Conservation (phyloP, 2,888 invertebrate genomes). For the Rhaphigaster nebulosa region DNA sequence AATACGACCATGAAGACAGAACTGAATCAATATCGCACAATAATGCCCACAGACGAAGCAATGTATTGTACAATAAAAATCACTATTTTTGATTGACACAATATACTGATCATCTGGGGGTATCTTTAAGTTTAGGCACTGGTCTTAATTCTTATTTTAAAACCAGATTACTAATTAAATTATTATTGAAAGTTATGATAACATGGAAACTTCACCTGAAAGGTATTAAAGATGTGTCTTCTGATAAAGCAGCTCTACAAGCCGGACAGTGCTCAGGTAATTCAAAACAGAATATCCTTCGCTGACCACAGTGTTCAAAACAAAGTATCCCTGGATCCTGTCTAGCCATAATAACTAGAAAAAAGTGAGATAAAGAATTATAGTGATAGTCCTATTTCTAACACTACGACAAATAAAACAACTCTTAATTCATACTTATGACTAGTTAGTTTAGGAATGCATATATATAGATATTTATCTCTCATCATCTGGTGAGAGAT, state of each 20-base stretch:
- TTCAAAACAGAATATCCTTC: conserved; percentile 81
- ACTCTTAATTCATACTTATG: neutral
- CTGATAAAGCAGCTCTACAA: conserved; percentile 77
- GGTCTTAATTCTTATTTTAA: no score
- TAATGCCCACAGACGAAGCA: no score
- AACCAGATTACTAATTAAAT: no score
- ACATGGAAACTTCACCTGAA: conserved; percentile 74
- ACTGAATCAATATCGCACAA: no score
- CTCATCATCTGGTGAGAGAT: neutral
- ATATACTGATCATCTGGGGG: no score
- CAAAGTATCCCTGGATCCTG: conserved; percentile 87
- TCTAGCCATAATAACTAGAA: conserved; percentile 10
- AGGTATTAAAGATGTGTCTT: conserved; percentile 77
- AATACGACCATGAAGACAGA: no score
- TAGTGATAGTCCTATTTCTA: neutral
- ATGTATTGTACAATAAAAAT: no score
- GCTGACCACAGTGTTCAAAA: conserved; percentile 88
- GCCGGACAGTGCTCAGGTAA: conserved; percentile 85
- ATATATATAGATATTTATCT: neutral
- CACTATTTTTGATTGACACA: no score
- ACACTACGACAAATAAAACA: neutral
- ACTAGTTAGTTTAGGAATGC: neutral
- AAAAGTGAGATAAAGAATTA: neutral
- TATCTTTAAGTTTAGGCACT: no score
- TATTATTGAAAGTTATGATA: neutral